Conservation (phyloP, 2,888 invertebrate genomes). For the Campaea margaritaria region DNA sequence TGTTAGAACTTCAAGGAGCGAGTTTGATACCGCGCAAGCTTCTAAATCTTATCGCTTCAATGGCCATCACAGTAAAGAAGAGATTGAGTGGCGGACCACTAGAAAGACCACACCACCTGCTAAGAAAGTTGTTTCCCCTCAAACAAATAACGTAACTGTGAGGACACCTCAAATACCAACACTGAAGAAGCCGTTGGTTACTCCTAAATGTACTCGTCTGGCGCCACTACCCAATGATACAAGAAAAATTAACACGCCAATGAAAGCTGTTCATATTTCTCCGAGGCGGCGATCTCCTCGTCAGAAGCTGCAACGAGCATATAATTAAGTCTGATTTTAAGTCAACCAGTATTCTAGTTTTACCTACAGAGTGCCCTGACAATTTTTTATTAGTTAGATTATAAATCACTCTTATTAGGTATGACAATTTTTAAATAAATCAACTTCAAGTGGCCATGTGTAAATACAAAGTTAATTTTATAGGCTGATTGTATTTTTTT, state of each 20-base stretch:
- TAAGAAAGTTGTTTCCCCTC: conserved; percentile 71
- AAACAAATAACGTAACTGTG: conserved; percentile 46
- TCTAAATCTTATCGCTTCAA: conserved; percentile 49
- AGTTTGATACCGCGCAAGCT: conserved; percentile 39
- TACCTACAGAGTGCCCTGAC: conserved; percentile 39
- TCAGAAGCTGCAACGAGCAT: conserved; percentile 59
- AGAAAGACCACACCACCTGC: conserved; percentile 65
- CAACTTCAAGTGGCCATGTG: conserved; percentile 66
- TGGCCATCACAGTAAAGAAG: conserved; percentile 54
- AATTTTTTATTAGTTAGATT: conserved; percentile 29
- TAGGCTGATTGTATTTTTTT: conserved; percentile 26
- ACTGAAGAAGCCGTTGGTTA: conserved; percentile 85
- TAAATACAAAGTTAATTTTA: conserved; percentile 56
- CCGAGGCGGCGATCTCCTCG: conserved; percentile 76
- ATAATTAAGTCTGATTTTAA: conserved; percentile 37
- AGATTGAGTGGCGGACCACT: conserved; percentile 58
- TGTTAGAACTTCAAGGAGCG: conserved; percentile 47
- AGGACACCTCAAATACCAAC: conserved; percentile 80
- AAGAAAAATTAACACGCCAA: conserved; percentile 85
- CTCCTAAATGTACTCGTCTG: conserved; percentile 83
- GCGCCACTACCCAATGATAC: conserved; percentile 68
- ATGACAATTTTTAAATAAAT: conserved; percentile 43
- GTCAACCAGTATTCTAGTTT: conserved; percentile 29
- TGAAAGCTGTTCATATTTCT: conserved; percentile 80
- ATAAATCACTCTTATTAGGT: conserved; percentile 43